Conservation (phyloP, 2,797 vertebrate species). For the Oreortyx pictus region DNA sequence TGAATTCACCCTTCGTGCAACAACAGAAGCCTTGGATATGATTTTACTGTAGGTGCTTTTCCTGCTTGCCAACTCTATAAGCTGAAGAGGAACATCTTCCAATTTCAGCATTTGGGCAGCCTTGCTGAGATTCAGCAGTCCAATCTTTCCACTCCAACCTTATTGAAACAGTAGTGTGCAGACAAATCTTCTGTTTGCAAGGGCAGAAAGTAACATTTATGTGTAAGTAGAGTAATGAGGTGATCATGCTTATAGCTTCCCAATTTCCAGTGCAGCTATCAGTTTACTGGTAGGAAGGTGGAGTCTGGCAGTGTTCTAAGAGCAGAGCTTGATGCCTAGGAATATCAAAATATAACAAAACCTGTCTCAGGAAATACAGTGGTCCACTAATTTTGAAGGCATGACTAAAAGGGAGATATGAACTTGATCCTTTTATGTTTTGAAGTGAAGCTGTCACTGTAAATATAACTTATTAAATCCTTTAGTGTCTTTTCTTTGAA, state of each 20-base stretch:
- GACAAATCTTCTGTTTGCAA: background rate
- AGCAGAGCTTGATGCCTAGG: background rate
- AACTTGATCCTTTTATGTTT: background rate
- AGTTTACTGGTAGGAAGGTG: background rate
- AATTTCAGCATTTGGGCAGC: background rate
- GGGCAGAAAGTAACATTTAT: background rate
- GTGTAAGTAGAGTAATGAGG: background rate
- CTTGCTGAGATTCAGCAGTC: background rate
- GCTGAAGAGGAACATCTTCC: background rate
- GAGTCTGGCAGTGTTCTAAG: background rate
- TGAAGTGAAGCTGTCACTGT: background rate
- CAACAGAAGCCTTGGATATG: slow-evolving; percentile 24
- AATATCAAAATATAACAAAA: background rate
- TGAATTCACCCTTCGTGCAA: slow-evolving; percentile 38
- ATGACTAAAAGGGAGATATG: background rate
- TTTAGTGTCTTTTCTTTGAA: background rate
- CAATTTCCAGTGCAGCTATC: background rate
- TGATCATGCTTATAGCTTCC: background rate
- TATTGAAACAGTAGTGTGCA: background rate
- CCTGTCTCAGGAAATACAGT: background rate
- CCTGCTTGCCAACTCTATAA: background rate
- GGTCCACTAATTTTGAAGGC: background rate
- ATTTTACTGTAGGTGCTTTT: slow-evolving; percentile 27
- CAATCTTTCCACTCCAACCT: background rate
- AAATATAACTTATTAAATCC: background rate